Evolutionary conservation across 2,888 invertebrate species (phyloP), one percentile per base, ranked within the genome.

Genomic region (Polydrusus pterygomalis): DNA sequence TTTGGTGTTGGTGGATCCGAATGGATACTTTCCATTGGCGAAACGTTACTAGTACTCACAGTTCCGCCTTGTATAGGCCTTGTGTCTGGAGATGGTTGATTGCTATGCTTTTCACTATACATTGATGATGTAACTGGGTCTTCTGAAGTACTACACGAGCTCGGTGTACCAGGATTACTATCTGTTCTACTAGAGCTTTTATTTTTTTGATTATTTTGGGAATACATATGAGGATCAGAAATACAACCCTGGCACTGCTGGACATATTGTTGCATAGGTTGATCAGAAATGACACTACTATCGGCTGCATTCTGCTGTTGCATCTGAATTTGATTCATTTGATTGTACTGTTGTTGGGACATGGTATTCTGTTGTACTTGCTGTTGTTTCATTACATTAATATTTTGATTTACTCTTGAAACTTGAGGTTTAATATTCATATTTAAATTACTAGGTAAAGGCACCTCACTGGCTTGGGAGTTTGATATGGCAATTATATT

Each of bases 21-120:
- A 54, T 89, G 87, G 38, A 91, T 91, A 0, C 92, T 90, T 77
- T 92, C 92, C 2, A 90, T 88, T 0, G 94, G 93, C 60, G 94
- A 93, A 47, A 94, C 94, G 82, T 94, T 93, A 85, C 95, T 95
- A 0, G 95, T 95, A 80, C 95, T 95, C 10, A 96, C 94, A 0
- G 95, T 93, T 0, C 95, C 95, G 6, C 95, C 95, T 85, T 96
- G 95, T 75, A 95, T 95, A 0, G 95, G 95, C 81, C 93, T 90
- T 34, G 90, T 90, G 81, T 93, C 94, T 9, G 91, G 89, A 25
- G 89, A 88, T 83, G 86, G 89, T 71, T 88, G 87, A 60, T 87
- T 88, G 47, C 86, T 85, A 65, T 87, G 88, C 79, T 92, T 89
- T 45, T 93, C 93, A 1, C 89, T 89, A 79, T 90, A 92, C 6